These are phyloP conservation scores for Dorcus parallelipipedus DNA, from an alignment of 2,888 invertebrate species.

Conservation along the genomic window DNA sequence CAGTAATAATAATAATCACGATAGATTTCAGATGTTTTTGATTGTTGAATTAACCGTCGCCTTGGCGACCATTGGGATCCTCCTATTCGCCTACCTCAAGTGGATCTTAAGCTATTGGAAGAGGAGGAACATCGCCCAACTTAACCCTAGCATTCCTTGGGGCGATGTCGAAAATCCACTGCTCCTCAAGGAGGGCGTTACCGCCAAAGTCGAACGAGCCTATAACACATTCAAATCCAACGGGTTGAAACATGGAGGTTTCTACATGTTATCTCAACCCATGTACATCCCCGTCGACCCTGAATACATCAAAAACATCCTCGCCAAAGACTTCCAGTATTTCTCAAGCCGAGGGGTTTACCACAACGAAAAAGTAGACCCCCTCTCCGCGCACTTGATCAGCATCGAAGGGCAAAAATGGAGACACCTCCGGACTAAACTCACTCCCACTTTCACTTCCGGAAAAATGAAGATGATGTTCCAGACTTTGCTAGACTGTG, in stretches of 20 bases:
- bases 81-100: slow-evolving; percentile 1
- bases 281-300: no score
- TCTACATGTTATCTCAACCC: no score
- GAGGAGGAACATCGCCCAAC: not conserved
- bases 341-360: no score
- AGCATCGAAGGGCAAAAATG: slow-evolving; percentile 55
- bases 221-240: no score
- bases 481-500: not conserved
- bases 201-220: not conserved
- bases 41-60: not conserved
- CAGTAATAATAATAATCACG: not conserved
- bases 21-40: not conserved
- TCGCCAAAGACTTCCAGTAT: no score
- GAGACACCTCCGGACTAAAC: slow-evolving; percentile 42
- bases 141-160: slow-evolving; percentile 1
- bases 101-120: slow-evolving; percentile 10
- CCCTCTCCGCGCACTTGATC: slow-evolving; percentile 56
- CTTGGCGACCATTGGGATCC: not conserved
- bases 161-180: not conserved
- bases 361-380: slow-evolving; percentile 42
- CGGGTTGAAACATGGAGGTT: no score
- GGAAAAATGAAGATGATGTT: slow-evolving; percentile 15
- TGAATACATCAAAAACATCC: no score
- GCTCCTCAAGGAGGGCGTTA: not conserved
- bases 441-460: slow-evolving; percentile 23